These are phyloP conservation scores for Terrapene triunguis DNA, from an alignment of 2,113 vertebrate species.

Conservation along the genomic window DNA sequence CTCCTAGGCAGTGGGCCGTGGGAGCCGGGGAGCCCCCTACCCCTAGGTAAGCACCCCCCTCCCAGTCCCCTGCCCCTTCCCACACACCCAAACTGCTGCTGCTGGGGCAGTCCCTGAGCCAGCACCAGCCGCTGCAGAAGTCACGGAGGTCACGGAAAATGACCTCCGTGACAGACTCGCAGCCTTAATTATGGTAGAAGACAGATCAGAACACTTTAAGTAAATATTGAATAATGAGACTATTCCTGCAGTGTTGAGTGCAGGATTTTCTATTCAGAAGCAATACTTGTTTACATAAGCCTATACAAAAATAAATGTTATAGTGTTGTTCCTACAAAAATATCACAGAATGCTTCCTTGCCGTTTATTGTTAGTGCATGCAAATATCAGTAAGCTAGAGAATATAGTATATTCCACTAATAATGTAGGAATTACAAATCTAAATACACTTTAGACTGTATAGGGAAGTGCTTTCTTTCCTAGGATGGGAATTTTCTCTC, in stretches of 20 bases:
- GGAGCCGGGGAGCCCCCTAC: too few relatives aligned
- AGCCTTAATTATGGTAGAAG: neutral
- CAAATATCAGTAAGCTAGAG: neutral
- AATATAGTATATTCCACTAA: neutral
- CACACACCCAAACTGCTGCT: too few relatives aligned
- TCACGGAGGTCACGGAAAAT: too few relatives aligned
- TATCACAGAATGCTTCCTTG: neutral
- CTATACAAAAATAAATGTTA: neutral
- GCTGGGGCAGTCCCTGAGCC: too few relatives aligned
- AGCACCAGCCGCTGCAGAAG: too few relatives aligned
- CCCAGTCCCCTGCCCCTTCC: too few relatives aligned
- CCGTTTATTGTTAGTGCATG: neutral
- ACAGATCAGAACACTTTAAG: neutral
- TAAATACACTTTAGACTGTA: neutral
- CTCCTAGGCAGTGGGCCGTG: too few relatives aligned
- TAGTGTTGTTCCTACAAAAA: neutral
- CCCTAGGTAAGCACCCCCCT: too few relatives aligned
- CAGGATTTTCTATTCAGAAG: neutral
- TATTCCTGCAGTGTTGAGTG: neutral
- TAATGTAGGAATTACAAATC: neutral
- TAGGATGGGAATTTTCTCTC: neutral
- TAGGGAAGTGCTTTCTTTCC: neutral
- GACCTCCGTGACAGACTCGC: too few relatives aligned
- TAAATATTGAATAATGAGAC: neutral
- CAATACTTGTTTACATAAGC: constrained; percentile 5